Conservation (phyloP, 2,113 vertebrate genomes). For the Stictonetta naevosa region DNA sequence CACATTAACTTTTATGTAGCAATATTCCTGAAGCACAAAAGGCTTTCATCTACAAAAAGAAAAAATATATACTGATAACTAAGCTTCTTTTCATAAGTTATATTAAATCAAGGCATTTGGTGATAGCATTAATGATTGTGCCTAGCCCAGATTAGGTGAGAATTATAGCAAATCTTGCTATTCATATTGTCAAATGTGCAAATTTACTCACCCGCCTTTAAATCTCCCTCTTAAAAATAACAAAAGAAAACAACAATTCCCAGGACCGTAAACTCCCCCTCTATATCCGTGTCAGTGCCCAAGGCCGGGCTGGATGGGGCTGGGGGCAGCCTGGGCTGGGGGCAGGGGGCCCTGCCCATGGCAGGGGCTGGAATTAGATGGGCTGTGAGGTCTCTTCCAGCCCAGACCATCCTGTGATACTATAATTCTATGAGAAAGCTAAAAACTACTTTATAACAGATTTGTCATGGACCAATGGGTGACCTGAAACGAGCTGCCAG, state of each 20-base stretch:
- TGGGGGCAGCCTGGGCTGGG: not conserved
- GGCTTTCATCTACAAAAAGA: constrained; percentile 25
- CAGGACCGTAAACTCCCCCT: not conserved
- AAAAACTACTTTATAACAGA: not conserved
- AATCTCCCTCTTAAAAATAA: not conserved
- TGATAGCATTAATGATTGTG: constrained; percentile 41
- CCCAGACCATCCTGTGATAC: not conserved
- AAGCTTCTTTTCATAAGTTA: constrained; percentile 50
- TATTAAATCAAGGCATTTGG: constrained; percentile 17
- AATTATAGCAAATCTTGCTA: constrained; percentile 7
- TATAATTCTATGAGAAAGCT: not conserved
- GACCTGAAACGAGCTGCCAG: not conserved
- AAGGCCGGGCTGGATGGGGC: not conserved
- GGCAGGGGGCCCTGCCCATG: not conserved
- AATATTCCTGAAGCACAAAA: constrained; percentile 20
- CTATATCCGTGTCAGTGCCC: not conserved
- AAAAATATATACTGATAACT: not conserved
- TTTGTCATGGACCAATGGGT: not conserved
- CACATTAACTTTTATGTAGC: not conserved
- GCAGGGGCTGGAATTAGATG: not conserved
- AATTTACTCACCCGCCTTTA: not conserved
- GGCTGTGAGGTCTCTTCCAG: not conserved
- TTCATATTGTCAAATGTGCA: not conserved
- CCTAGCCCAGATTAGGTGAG: constrained; percentile 30
- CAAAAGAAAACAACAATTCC: accelerated